phyloP scores from a whole-genome alignment of 2,888 invertebrate species.

The Pantelozetes paolii region DNA sequence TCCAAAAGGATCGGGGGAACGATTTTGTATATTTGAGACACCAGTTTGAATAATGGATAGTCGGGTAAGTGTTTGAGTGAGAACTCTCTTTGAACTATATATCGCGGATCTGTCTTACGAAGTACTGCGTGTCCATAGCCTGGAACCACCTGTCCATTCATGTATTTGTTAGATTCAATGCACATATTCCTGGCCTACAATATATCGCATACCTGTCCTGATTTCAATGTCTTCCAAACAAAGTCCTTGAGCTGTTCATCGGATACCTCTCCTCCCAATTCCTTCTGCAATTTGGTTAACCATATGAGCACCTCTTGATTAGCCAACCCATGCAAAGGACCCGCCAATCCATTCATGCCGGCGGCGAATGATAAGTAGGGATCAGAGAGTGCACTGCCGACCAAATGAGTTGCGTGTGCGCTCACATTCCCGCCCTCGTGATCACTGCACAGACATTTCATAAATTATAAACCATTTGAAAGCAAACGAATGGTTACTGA shows the following conservation, averaged over 20 bases:
- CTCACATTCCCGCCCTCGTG: slow-evolving; percentile 96
- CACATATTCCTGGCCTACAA: neutral
- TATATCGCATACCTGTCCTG: slow-evolving; percentile 63
- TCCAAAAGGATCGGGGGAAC: slow-evolving; percentile 86
- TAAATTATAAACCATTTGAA: neutral
- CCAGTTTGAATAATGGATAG: slow-evolving; percentile 84
- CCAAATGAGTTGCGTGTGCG: slow-evolving; percentile 88
- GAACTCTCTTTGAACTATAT: slow-evolving; percentile 89
- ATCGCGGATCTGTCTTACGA: slow-evolving; percentile 87
- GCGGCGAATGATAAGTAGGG: slow-evolving; percentile 88
- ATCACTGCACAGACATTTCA: slow-evolving; percentile 61
- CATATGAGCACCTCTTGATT: slow-evolving; percentile 91
- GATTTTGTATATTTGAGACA: slow-evolving; percentile 82
- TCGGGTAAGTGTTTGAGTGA: slow-evolving; percentile 87
- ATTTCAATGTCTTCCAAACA: slow-evolving; percentile 90
- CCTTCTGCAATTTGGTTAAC: slow-evolving; percentile 80
- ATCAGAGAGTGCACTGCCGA: slow-evolving; percentile 88
- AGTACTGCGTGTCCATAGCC: slow-evolving; percentile 95
- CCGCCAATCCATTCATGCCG: slow-evolving; percentile 88
- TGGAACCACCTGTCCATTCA: slow-evolving; percentile 69
- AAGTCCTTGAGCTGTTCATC: slow-evolving; percentile 92
- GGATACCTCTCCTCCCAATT: slow-evolving; percentile 73
- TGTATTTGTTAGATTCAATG: neutral
- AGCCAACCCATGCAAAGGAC: slow-evolving; percentile 90
- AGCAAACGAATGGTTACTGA: slow-evolving; percentile 51